Evolutionary conservation across 2,113 vertebrate genomes (phyloP).

Genomic region (Siniperca chuatsi): DNA sequence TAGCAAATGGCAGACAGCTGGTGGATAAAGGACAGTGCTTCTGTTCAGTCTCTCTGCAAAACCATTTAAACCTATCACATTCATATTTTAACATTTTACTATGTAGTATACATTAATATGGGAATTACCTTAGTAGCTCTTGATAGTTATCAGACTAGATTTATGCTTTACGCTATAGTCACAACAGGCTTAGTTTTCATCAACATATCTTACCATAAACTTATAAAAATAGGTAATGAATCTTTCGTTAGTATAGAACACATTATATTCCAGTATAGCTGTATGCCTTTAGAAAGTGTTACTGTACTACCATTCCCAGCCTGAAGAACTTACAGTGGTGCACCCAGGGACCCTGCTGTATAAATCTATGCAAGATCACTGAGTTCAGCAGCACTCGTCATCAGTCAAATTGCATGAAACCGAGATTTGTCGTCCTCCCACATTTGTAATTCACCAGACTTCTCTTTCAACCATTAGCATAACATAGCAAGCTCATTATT

Average conservation of each 20-base stretch:
- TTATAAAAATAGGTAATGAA: not conserved
- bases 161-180: not conserved
- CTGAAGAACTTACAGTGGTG: conserved; percentile 1
- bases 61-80: not conserved
- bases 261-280: not conserved
- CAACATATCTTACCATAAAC: not conserved
- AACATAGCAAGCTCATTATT: conserved; percentile 71
- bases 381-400: conserved; percentile 67
- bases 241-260: not conserved
- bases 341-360: conserved; percentile 21
- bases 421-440: conserved; percentile 75
- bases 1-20: not conserved
- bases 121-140: not conserved
- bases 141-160: not conserved
- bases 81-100: not conserved
- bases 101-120: not conserved
- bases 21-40: not conserved
- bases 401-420: conserved; percentile 70
- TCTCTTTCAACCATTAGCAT: conserved; percentile 66
- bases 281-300: not conserved
- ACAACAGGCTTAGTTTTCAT: not conserved
- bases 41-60: not conserved
- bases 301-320: not conserved
- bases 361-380: conserved; percentile 52
- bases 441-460: conserved; percentile 67